Evolutionary conservation across 2,888 invertebrate genomes (phyloP), one percentile per base, ranked within the genome.

Genomic region (Calliphora vomitoria): DNA sequence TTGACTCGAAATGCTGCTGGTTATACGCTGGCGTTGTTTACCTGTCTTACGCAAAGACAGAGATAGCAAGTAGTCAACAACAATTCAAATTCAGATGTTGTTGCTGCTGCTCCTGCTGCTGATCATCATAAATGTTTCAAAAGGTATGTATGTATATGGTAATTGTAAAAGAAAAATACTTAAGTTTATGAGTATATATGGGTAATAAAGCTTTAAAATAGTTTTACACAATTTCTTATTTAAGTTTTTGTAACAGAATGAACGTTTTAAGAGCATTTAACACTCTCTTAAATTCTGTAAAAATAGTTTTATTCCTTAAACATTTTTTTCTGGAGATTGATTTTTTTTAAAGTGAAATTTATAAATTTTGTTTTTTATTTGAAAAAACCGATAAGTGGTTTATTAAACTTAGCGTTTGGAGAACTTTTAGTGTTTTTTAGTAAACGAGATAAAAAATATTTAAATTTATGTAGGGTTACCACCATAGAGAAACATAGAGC

Each of bases 41-140:
- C 92, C 93, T 91, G 93, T 88, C 91, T 92, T 92, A 92, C 92
- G 92, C 92, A 92, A 89, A 89, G 90, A 91, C 90, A 89, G 90
- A 90, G 91, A 90, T 89, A 89, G 89, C 88, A 87, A 87, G 83
- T 87, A 87, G 83, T 84, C 83, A 79, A 64, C 82, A 81, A 72
- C 64, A 71, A 82, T 83, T 76, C 58, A 58, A 72, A 87, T 80
- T 83, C 47, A 68, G 74, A 60, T 81, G 60, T 82, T 66, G 74
- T 79, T 82, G 81, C 66, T 80, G 72, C 50, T 69, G 76, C 47
- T 53, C 41, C 31, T 75, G 69, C 44, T 69, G 79, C 60, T 83
- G 86, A 88, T 87, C 83, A 81, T 80, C 62, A 82, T 88, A 88
- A 89, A 85, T 85, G 79, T 85, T 79, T 78, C 15, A 8, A 62